These are phyloP conservation scores for Pristionchus exspectatus DNA, from an alignment of 2,888 invertebrate genomes.

Conservation along the genomic window DNA sequence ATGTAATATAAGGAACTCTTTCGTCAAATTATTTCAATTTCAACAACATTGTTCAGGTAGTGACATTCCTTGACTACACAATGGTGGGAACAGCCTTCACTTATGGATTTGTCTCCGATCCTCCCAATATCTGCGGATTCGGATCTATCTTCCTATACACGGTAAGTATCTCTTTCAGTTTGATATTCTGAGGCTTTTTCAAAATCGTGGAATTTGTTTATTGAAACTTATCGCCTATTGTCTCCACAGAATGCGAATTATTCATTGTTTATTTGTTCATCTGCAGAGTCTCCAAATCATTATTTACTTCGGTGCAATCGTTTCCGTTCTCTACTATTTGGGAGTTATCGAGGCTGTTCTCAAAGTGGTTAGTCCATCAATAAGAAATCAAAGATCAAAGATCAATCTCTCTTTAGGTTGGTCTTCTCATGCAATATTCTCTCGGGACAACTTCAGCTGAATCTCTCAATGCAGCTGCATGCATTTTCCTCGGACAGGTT, in stretches of 20 bases:
- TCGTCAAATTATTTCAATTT: no score
- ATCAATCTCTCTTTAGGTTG: conserved; percentile 65
- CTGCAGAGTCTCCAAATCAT: conserved; percentile 88
- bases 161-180: not conserved
- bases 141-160: conserved; percentile 61
- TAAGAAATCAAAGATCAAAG: not conserved
- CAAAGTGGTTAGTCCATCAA: conserved; percentile 54
- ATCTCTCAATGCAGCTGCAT: conserved; percentile 92
- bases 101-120: conserved; percentile 82
- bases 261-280: not conserved
- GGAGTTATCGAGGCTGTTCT: conserved; percentile 92
- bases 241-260: no score
- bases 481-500: conserved; percentile 94
- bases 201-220: not conserved
- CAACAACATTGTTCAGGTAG: conserved; percentile 81
- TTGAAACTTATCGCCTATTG: not conserved
- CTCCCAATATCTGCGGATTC: conserved; percentile 67
- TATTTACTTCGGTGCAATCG: conserved; percentile 93
- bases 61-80: conserved; percentile 88
- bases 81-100: conserved; percentile 89
- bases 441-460: conserved; percentile 94
- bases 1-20: no score
- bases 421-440: conserved; percentile 82
- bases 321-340: conserved; percentile 91
- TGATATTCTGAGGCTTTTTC: no score